Conservation (phyloP, 2,113 vertebrate species). For the Solenodon paradoxus region DNA sequence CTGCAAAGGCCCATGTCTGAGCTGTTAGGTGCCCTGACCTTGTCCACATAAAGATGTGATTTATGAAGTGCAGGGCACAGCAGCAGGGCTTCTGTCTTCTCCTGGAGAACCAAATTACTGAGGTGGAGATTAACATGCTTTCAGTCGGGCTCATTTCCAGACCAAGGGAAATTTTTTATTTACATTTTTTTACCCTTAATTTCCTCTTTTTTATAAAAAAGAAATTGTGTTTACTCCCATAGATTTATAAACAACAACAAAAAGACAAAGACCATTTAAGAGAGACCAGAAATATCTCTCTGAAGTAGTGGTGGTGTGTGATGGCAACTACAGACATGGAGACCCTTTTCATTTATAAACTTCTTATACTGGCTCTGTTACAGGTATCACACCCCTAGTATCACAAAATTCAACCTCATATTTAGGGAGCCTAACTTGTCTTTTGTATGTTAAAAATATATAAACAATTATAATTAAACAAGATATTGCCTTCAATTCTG, state of each 20-base stretch:
- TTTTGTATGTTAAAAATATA: not conserved
- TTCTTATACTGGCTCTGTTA: not conserved
- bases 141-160: slow-evolving; percentile 95
- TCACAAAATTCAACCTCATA: not conserved
- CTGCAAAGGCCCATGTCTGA: slow-evolving; percentile 93
- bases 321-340: not conserved
- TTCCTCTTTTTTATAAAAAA: slow-evolving; percentile 83
- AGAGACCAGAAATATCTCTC: slow-evolving; percentile 25
- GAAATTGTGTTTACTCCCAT: not conserved
- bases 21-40: slow-evolving; percentile 94
- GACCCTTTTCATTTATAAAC: slow-evolving; percentile 19
- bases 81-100: slow-evolving; percentile 99
- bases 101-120: slow-evolving; percentile 98
- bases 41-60: slow-evolving; percentile 99
- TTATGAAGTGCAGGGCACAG: slow-evolving; percentile 99
- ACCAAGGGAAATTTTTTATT: slow-evolving; percentile 93
- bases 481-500: not conserved
- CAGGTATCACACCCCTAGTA: not conserved
- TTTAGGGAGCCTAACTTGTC: not conserved
- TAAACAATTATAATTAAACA: slow-evolving; percentile 13
- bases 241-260: not conserved
- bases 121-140: slow-evolving; percentile 99
- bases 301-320: not conserved
- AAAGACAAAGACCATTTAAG: slow-evolving; percentile 27
- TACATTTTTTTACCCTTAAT: slow-evolving; percentile 94